Conservation (phyloP, 2,797 vertebrate species). For the Rachycentron canadum region DNA sequence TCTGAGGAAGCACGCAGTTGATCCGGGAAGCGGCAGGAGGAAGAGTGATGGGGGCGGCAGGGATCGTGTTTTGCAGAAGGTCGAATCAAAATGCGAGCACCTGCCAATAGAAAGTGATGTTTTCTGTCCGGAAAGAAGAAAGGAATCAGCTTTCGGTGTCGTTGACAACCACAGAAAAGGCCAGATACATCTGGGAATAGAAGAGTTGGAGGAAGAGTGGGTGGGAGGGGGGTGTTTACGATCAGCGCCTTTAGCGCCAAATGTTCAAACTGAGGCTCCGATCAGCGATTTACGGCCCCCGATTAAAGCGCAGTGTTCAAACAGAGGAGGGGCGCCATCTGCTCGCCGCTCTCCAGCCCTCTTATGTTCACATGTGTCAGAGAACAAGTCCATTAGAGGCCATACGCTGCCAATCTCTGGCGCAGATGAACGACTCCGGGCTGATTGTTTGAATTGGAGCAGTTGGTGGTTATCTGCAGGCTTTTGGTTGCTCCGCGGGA, state of each 20-base stretch:
- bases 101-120: background rate
- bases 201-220: background rate
- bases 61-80: constrained; percentile 26
- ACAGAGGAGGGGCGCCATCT: constrained; percentile 65
- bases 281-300: constrained; percentile 46
- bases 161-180: constrained; percentile 4
- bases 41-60: constrained; percentile 17
- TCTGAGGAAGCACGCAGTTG: constrained; percentile 41
- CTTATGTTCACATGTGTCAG: constrained; percentile 60
- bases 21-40: constrained; percentile 4
- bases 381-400: constrained; percentile 49
- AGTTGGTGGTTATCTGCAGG: constrained; percentile 22
- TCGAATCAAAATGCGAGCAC: constrained; percentile 1
- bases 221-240: constrained; percentile 29
- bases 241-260: constrained; percentile 36
- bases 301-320: constrained; percentile 54
- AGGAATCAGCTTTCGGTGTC: background rate
- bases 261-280: constrained; percentile 45
- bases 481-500: background rate
- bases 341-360: constrained; percentile 45
- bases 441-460: constrained; percentile 34
- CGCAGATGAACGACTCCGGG: constrained; percentile 11
- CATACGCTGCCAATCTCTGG: constrained; percentile 26
- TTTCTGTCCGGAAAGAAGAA: background rate
- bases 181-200: background rate